Conservation (phyloP, 2,113 vertebrate genomes). For the Nothocercus julius region DNA sequence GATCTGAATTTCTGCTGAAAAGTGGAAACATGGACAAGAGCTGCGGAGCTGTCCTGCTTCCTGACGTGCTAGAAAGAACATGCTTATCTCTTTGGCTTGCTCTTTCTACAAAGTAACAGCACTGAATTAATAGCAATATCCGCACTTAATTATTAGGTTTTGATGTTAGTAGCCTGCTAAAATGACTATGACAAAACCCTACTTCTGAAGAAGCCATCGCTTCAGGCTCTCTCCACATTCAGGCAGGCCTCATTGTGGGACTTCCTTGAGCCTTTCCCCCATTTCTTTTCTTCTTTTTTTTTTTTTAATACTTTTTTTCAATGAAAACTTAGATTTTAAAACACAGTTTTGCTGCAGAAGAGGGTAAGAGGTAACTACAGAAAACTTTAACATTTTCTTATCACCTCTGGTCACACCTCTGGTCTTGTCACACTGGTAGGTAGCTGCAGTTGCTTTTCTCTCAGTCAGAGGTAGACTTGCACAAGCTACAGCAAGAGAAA, state of each 20-base stretch:
- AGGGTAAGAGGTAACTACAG: neutral
- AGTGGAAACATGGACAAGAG: neutral
- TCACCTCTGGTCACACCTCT: too few relatives aligned
- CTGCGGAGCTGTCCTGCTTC: neutral
- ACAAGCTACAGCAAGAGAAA: neutral
- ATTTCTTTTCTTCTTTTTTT: neutral
- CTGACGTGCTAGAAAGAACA: neutral
- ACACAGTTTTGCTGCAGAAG: neutral
- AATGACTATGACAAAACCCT: neutral
- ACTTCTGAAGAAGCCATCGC: neutral
- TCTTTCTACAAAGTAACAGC: neutral
- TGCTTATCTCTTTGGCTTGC: neutral
- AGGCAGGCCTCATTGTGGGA: neutral
- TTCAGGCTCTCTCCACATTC: neutral
- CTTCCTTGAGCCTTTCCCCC: neutral
- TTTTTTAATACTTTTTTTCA: neutral
- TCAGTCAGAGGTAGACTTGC: neutral
- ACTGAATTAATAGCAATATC: neutral
- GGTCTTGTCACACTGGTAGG: neutral
- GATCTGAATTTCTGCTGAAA: neutral
- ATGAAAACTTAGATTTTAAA: neutral
- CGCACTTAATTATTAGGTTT: neutral
- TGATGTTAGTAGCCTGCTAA: neutral
- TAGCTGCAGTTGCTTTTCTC: neutral
- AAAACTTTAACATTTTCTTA: neutral